Base-by-base conservation (phyloP, 64 coral and sea anemone genomes). In the Astreopora myriophthalma region DNA sequence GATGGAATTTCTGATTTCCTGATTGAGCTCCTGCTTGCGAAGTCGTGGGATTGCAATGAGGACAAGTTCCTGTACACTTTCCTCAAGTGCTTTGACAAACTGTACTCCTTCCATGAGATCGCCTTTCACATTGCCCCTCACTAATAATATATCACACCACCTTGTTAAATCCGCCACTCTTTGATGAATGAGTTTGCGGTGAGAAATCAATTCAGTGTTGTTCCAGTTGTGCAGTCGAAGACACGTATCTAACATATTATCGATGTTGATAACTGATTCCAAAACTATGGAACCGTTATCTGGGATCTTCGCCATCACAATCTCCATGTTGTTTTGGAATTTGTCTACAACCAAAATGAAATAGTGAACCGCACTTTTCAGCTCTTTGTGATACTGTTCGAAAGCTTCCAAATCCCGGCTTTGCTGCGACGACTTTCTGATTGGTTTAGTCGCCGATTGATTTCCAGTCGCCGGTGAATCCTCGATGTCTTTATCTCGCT, bases 1-100 rank as follows among this genome's bases (percentile, higher is more conserved):
- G 63, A 99, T 95, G 2, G 97, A 96, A 71, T 96, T 93, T 71
- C 97, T 79, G 73, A 99, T 99, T 96, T 99, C 94, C n/a, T 95
- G 86, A 52, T 99, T 91, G 23, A 99, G 30, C 31, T 93, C 87
- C n/a, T 71, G 86, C 87, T 99, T 99, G 32, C 93, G 71, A 73
- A 99, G 84, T 66, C 94, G 84, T 7, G 94, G 97, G 34, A 96
- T 84, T 35, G 92, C 90, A 29, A 69, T 27, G 37, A 93, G 94
- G 34, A 93, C 87, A 69, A 99, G 64, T 87, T 99, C 94, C 36
- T 94, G 83, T 30, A 99, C 76, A 66, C 86, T 96, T 22, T 44
- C 66, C 63, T 99, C 88, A 6, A 99, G 63, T 27, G 66, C 38
- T 90, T 86, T 85, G 28, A 99, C 79, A 82, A 89, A 93, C 8